phyloP scores from a whole-genome alignment of 2,797 vertebrate genomes.

The Myripristis jacobus region DNA sequence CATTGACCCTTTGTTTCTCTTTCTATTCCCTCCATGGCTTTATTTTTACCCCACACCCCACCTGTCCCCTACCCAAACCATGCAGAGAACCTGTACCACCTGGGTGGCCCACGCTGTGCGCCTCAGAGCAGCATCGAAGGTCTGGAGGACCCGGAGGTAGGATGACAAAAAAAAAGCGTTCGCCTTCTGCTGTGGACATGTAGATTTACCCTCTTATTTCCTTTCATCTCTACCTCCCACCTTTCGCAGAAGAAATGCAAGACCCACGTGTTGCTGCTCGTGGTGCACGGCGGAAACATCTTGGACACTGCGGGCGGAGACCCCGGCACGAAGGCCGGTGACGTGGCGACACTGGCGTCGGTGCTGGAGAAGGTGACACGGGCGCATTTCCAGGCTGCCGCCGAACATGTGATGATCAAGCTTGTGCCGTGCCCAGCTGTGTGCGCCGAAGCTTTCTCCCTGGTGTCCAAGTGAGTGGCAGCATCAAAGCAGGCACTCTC shows the following conservation, averaged over 20 bases:
- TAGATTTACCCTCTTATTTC: conserved; percentile 7
- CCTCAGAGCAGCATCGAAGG: conserved; percentile 94
- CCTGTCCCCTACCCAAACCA: conserved; percentile 11
- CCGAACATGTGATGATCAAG: conserved; percentile 92
- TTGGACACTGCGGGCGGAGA: conserved; percentile 90
- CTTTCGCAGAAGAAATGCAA: conserved; percentile 86
- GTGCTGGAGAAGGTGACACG: conserved; percentile 93
- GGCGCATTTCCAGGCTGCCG: conserved; percentile 92
- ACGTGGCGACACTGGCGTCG: conserved; percentile 89
- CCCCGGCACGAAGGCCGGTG: conserved; percentile 88
- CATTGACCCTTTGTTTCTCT: conserved; percentile 45
- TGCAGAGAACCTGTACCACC: conserved; percentile 89
- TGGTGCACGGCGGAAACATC: conserved; percentile 96
- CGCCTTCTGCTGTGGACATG: background rate
- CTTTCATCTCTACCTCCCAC: background rate
- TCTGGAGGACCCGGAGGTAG: conserved; percentile 92
- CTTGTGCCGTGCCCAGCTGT: conserved; percentile 94
- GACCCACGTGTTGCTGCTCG: conserved; percentile 91
- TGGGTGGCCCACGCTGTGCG: conserved; percentile 86
- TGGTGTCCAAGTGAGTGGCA: conserved; percentile 93
- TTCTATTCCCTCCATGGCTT: conserved; percentile 20
- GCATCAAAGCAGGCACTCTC: background rate
- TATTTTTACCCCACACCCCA: conserved; percentile 24
- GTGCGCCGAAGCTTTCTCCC: conserved; percentile 94
- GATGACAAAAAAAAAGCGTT: conserved; percentile 18